phyloP scores from a whole-genome alignment of 2,888 invertebrate species.

The Cinara cedri region DNA sequence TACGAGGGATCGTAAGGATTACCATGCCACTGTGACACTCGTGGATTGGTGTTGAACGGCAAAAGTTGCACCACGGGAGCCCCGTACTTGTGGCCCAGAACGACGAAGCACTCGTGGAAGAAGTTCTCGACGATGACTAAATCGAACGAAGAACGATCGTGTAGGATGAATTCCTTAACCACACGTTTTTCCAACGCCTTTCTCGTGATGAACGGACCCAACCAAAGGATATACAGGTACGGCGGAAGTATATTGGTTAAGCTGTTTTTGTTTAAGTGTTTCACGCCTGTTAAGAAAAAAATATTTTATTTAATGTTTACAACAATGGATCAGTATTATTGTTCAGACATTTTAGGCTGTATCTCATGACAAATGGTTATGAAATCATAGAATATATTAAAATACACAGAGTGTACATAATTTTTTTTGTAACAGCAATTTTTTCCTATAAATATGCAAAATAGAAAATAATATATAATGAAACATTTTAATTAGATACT shows the following conservation, averaged over 20 bases:
- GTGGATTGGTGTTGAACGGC: constrained; percentile 10
- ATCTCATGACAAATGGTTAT: too few species aligned
- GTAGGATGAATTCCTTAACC: neutral
- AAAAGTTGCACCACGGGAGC: constrained; percentile 60
- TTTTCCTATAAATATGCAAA: too few species aligned
- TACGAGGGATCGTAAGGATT: constrained; percentile 48
- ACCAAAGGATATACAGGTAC: neutral
- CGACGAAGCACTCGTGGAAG: constrained; percentile 61
- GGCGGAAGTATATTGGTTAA: neutral
- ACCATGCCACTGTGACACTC: constrained; percentile 46
- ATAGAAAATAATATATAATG: too few species aligned
- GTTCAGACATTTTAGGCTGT: too few species aligned
- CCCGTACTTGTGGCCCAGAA: constrained; percentile 61
- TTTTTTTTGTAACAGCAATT: too few species aligned
- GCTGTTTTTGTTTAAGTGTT: constrained; percentile 7
- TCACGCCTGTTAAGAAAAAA: neutral
- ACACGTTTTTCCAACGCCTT: neutral
- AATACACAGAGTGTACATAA: too few species aligned
- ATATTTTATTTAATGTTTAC: neutral
- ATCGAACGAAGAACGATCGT: constrained; percentile 10
- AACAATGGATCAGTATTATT: too few species aligned
- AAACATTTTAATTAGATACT: too few species aligned
- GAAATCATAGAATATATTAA: too few species aligned
- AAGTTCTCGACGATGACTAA: constrained; percentile 58
- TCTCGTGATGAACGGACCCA: neutral